Evolutionary conservation across 2,797 vertebrate genomes (phyloP).

Genomic region (Helicolenus hilgendorfi): DNA sequence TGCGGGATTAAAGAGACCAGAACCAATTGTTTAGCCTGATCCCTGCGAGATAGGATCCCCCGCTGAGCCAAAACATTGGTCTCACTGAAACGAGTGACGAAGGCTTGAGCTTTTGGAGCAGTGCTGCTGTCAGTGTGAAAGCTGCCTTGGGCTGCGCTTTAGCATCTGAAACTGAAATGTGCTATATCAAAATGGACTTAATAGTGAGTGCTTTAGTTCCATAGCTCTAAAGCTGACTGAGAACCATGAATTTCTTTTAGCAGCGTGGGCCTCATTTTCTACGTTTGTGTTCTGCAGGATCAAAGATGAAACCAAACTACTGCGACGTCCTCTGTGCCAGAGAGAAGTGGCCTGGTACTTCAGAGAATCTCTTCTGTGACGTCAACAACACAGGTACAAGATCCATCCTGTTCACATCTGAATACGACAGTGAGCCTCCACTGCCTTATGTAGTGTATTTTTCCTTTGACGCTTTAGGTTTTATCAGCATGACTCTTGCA

Average conservation of each 20-base stretch:
- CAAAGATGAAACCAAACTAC: slow-evolving; percentile 31
- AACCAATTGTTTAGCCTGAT: not conserved
- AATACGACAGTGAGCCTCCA: not conserved
- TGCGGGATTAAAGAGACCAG: not conserved
- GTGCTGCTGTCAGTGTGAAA: not conserved
- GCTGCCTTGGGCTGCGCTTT: slow-evolving; percentile 6
- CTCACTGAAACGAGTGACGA: slow-evolving; percentile 16
- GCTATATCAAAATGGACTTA: not conserved
- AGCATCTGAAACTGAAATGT: slow-evolving; percentile 10
- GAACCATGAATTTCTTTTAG: not conserved
- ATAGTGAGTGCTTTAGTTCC: not conserved
- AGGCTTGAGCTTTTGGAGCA: not conserved
- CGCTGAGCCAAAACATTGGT: not conserved
- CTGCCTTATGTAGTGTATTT: not conserved
- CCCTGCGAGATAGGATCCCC: not conserved
- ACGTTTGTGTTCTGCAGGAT: slow-evolving; percentile 40
- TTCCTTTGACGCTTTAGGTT: not conserved
- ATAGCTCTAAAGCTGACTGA: not conserved
- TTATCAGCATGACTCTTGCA: not conserved
- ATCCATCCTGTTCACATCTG: not conserved
- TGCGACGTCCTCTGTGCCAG: not conserved
- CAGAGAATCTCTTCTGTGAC: slow-evolving; percentile 3
- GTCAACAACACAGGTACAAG: slow-evolving; percentile 42
- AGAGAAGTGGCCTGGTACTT: slow-evolving; percentile 7
- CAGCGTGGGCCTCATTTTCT: not conserved